These are phyloP conservation scores for Nemotelus nigrinus DNA, from an alignment of 2,888 invertebrate genomes.

Conservation along the genomic window DNA sequence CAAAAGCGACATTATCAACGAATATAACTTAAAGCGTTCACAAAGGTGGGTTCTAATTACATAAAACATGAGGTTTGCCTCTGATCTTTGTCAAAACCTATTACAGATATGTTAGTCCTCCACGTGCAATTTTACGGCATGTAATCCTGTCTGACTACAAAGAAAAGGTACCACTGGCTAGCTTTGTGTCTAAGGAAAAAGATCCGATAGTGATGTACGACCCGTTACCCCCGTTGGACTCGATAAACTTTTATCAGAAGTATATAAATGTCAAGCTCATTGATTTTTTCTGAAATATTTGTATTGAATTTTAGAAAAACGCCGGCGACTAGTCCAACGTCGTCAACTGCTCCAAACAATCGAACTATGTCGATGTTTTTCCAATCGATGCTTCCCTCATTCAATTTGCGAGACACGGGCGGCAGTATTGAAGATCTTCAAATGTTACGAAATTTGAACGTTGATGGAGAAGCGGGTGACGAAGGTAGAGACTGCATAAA, in stretches of 20 bases:
- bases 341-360: slow-evolving; percentile 53
- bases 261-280: slow-evolving; percentile 48
- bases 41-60: slow-evolving; percentile 67
- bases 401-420: slow-evolving; percentile 63
- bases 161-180: slow-evolving; percentile 65
- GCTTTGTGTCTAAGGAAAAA: slow-evolving; percentile 62
- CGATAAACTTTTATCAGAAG: slow-evolving; percentile 76
- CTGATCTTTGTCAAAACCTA: not conserved
- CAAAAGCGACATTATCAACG: slow-evolving; percentile 70
- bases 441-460: slow-evolving; percentile 55
- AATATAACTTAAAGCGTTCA: slow-evolving; percentile 71
- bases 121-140: slow-evolving; percentile 62
- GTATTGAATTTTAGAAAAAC: slow-evolving; percentile 23
- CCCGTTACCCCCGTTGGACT: slow-evolving; percentile 81
- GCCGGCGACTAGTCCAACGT: slow-evolving; percentile 54
- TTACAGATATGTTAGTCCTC: slow-evolving; percentile 59
- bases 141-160: slow-evolving; percentile 66
- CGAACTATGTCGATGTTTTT: slow-evolving; percentile 71
- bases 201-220: slow-evolving; percentile 75
- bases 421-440: slow-evolving; percentile 42
- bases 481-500: slow-evolving; percentile 49
- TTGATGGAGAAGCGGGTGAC: slow-evolving; percentile 55
- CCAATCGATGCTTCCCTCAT: slow-evolving; percentile 77
- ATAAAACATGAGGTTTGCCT: not conserved
- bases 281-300: not conserved